A percentile compares a stretch with the other conserved stretches of the same genome.
phyloP scores from a whole-genome alignment of 2,888 invertebrate genomes.

The Acleris sparsana region DNA sequence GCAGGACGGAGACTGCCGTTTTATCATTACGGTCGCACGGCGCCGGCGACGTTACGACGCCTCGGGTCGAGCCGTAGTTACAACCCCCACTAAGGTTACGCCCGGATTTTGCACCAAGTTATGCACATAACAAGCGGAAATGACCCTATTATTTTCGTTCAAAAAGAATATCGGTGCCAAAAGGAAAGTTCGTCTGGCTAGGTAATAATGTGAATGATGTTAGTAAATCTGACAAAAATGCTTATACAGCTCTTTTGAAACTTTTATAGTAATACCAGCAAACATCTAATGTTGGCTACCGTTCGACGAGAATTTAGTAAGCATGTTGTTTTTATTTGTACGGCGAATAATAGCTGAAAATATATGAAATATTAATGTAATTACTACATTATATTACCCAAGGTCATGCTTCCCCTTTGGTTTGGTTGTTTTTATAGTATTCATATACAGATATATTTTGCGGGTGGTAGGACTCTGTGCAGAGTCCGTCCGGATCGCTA shows the following conservation, averaged over 20 bases:
- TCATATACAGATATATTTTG: too few species aligned
- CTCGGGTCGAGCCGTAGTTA: constrained; percentile 42
- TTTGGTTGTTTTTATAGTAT: too few species aligned
- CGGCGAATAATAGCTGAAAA: too few species aligned
- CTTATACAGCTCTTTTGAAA: constrained; percentile 17
- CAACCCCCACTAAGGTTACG: constrained; percentile 19
- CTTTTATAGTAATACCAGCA: constrained; percentile 3
- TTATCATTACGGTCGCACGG: constrained; percentile 56
- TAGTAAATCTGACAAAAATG: constrained; percentile 3
- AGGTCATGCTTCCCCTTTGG: too few species aligned
- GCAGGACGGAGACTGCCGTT: constrained; percentile 47
- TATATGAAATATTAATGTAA: too few species aligned
- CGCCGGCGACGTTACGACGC: constrained; percentile 48
- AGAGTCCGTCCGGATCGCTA: too few species aligned
- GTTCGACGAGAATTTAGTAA: constrained; percentile 5
- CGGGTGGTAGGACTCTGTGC: too few species aligned
- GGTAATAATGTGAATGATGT: neutral
- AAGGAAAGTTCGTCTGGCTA: constrained; percentile 11
- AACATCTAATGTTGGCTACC: constrained; percentile 11
- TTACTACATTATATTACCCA: too few species aligned
- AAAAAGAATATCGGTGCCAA: constrained; percentile 8
- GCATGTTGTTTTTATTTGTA: too few species aligned
- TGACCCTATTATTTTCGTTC: constrained; percentile 3
- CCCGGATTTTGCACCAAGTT: constrained; percentile 10
- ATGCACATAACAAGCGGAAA: constrained; percentile 5